phyloP scores from a whole-genome alignment of 1,140 invertebrate genomes.

The Kradibia gibbosae region DNA sequence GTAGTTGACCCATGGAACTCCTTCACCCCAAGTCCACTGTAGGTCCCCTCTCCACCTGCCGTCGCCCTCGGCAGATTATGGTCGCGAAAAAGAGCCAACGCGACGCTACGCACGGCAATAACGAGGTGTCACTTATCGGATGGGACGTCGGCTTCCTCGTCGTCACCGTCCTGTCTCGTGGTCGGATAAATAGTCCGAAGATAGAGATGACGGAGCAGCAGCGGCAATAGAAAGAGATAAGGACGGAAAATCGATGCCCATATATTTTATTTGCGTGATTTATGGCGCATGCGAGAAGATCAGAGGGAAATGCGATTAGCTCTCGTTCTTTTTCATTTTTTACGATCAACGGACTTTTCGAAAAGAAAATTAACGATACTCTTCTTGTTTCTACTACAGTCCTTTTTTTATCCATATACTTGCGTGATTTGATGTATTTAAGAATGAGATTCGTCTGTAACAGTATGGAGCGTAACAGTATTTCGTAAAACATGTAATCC shows the following conservation, averaged over 20 bases:
- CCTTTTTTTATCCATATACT: neutral
- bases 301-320: neutral
- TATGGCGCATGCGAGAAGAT: slow-evolving; percentile 12
- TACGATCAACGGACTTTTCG: neutral
- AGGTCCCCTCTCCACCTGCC: neutral
- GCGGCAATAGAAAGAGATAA: neutral
- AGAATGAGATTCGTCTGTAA: too few relatives aligned
- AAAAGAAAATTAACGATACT: slow-evolving; percentile 17
- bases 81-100: slow-evolving; percentile 15
- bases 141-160: neutral
- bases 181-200: slow-evolving; percentile 7
- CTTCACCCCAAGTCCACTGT: neutral
- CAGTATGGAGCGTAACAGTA: too few relatives aligned
- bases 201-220: neutral
- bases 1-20: neutral
- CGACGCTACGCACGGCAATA: slow-evolving; percentile 1
- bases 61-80: neutral
- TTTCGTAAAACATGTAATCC: too few relatives aligned
- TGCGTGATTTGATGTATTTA: too few relatives aligned
- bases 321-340: neutral
- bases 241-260: neutral
- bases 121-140: slow-evolving; percentile 46
- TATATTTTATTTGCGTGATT: slow-evolving; percentile 39
- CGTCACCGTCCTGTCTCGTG: slow-evolving; percentile 14
- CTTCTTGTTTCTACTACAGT: neutral